Base-by-base conservation (phyloP, 2,888 invertebrate genomes). In the Linnaemya vulpina region DNA sequence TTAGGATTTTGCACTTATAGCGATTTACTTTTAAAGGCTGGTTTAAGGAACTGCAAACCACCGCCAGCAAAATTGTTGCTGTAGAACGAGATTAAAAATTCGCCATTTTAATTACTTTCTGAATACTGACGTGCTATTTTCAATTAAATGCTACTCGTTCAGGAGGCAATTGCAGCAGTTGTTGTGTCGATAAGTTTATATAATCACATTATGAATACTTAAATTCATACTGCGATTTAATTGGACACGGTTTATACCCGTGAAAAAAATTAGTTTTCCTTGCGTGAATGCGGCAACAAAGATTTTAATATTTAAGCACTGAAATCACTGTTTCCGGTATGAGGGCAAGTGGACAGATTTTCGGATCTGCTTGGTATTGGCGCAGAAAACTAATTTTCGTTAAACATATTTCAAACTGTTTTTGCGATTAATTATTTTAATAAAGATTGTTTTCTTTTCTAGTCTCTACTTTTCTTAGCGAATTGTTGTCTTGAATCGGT, bases 91-190 rank as follows among this genome's bases (percentile, higher is more conserved):
- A 38, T 49, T 62, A 70, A 51, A 70, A 77, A 77, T 51, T 62
- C 25, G 40, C 15, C 22, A 38, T 63, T 71, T 71, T 71, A 79
- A 79, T 79, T 71, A 79, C 63, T 79, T 79, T 55, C 53, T 46
- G 65, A 71, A 65, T 63, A 46, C 20, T 49, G 30, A 55, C 30
- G 30, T 63, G 43, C 46, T 55, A 79, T 55, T 71, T 65, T 71
- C 71, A 79, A 79, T 65, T 71, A 63, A 55, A 43, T 58, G 25
- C 63, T 10, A 75, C 53, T 76, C 46, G 46, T 46, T 65, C 20
- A 55, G 46, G 13, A 67, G 55, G 53, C 49, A 22, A 13, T 55
- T 63, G 38, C n/a, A 63, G 38, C 25, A 53, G 63, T 35, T 51
- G 68, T 51, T 38, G 38, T 22, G 51, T 53, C 30, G 53, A 11